phyloP scores from a whole-genome alignment of 2,797 vertebrate genomes.

The Loriculus beryllinus region DNA sequence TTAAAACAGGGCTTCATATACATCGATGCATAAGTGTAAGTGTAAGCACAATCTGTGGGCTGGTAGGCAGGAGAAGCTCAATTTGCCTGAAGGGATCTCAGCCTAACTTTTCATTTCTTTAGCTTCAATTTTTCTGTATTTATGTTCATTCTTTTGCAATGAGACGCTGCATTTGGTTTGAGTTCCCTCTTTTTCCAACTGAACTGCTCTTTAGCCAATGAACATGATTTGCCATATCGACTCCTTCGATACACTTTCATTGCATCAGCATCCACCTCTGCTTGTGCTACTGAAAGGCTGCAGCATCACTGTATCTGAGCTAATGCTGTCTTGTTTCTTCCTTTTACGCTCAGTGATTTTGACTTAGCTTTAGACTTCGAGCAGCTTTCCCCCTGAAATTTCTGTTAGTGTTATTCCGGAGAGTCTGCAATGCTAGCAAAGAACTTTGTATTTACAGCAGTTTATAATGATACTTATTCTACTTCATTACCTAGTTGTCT shows the following conservation, averaged over 20 bases:
- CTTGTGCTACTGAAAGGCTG: neutral
- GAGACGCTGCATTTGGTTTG: neutral
- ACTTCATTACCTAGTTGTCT: neutral
- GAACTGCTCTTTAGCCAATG: neutral
- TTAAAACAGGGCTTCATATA: neutral
- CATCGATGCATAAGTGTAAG: neutral
- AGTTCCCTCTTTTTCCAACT: neutral
- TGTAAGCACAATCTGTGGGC: neutral
- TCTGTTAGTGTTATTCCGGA: neutral
- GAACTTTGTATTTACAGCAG: constrained; percentile 14
- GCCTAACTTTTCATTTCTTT: neutral
- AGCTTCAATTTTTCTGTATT: neutral
- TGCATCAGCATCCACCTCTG: neutral
- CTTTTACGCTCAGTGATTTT: constrained; percentile 10
- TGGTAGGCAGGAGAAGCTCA: neutral
- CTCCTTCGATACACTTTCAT: neutral
- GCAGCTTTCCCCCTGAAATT: constrained; percentile 6
- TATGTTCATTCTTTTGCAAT: neutral
- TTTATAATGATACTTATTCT: neutral
- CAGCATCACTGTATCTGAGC: neutral
- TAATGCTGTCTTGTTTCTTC: neutral
- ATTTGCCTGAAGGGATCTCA: neutral
- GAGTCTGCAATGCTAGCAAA: neutral
- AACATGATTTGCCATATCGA: constrained; percentile 7
- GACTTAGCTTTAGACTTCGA: constrained; percentile 23